Percentiles rank a stretch among this genome's conserved stretches.
Evolutionary conservation across 2,113 vertebrate species (phyloP).

Genomic region (Coptodon rendalli): DNA sequence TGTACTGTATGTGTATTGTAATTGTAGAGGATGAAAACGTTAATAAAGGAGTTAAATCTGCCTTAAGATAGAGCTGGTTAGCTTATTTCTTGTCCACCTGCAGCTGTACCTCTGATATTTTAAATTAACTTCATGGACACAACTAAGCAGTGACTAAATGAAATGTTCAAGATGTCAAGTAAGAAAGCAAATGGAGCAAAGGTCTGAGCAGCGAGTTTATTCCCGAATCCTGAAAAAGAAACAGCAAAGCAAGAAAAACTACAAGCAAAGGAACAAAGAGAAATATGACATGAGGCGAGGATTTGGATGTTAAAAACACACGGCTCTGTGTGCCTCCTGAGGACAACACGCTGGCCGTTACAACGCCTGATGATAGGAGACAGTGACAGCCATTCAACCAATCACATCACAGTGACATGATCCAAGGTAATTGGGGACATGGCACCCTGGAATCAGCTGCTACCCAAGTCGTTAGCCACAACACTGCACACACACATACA

Average conservation of each 20-base stretch:
- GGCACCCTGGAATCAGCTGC: slow-evolving; percentile 48
- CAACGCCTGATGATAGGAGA: background rate
- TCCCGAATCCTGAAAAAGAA: background rate
- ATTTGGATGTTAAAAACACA: background rate
- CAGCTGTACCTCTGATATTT: background rate
- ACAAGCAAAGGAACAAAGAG: background rate
- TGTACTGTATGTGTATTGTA: background rate
- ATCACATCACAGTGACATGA: slow-evolving; percentile 54
- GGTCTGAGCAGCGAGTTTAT: background rate
- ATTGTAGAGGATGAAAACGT: accelerated
- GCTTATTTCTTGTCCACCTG: accelerated
- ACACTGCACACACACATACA: background rate
- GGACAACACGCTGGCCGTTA: background rate
- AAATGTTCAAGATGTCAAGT: background rate
- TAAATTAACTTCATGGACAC: background rate
- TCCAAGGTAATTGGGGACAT: slow-evolving; percentile 45
- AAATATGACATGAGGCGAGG: background rate
- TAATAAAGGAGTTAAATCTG: background rate
- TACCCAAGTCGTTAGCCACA: background rate
- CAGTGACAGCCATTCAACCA: slow-evolving; percentile 26
- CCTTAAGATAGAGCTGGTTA: background rate
- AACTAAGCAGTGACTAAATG: background rate
- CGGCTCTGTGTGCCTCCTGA: background rate
- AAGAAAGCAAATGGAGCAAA: background rate
- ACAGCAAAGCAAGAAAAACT: background rate